A percentile compares a stretch with the other conserved stretches of the same genome.
Evolutionary conservation across 1,140 invertebrate genomes (phyloP).

Genomic region (Drosophila chauvacae): DNA sequence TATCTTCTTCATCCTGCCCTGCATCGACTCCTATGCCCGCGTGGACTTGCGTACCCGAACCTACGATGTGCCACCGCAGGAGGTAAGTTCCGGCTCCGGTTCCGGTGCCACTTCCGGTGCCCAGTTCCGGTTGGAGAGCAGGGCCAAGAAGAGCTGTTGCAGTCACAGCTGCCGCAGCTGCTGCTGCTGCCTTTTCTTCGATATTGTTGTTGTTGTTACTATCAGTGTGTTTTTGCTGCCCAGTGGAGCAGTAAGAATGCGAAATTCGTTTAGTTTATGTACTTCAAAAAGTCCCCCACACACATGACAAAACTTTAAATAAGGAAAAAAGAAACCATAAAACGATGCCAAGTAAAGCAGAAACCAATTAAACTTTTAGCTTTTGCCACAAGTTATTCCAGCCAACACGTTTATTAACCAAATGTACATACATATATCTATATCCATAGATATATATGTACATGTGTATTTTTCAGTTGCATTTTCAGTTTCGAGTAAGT

Average conservation of each 20-base stretch:
- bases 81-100: slow-evolving; percentile 87
- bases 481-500: slow-evolving; percentile 45
- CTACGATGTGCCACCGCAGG: slow-evolving; percentile 97
- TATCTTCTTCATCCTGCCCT: slow-evolving; percentile 98
- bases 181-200: slow-evolving; percentile 22
- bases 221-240: slow-evolving; percentile 30
- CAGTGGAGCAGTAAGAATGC: slow-evolving; percentile 33
- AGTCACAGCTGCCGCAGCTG: slow-evolving; percentile 26
- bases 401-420: slow-evolving; percentile 54
- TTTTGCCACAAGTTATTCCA: slow-evolving; percentile 67
- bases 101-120: slow-evolving; percentile 26
- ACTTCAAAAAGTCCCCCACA: slow-evolving; percentile 39
- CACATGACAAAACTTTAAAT: slow-evolving; percentile 27
- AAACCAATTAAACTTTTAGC: slow-evolving; percentile 71
- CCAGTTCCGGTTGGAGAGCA: slow-evolving; percentile 12
- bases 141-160: slow-evolving; percentile 4
- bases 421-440: slow-evolving; percentile 15
- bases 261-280: slow-evolving; percentile 51
- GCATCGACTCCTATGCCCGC: slow-evolving; percentile 96
- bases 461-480: slow-evolving; percentile 41
- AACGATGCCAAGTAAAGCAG: slow-evolving; percentile 64
- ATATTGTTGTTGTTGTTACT: slow-evolving; percentile 58
- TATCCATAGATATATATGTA: slow-evolving; percentile 8
- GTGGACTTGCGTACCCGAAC: slow-evolving; percentile 95
- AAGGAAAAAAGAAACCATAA: slow-evolving; percentile 22